These are phyloP conservation scores for Trachops cirrhosus DNA, from an alignment of 2,797 vertebrate genomes.

Conservation along the genomic window DNA sequence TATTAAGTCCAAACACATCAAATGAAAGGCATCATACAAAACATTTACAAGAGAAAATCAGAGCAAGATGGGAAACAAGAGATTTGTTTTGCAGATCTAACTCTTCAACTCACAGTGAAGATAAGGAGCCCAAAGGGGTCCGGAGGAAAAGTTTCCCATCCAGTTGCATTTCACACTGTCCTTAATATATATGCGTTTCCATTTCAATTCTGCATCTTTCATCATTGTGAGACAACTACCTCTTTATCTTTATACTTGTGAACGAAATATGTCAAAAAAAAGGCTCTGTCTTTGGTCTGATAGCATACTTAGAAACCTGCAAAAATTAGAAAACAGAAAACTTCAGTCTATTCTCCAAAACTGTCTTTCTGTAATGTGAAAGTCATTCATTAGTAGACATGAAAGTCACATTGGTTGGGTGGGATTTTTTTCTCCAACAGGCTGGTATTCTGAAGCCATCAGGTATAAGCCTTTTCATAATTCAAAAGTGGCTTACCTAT, in stretches of 20 bases:
- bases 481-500: neutral
- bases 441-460: neutral
- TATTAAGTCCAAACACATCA: neutral
- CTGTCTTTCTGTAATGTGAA: neutral
- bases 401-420: neutral
- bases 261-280: neutral
- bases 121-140: neutral
- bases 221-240: neutral
- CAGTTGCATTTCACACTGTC: neutral
- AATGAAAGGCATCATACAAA: neutral
- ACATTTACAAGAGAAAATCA: conserved; percentile 1
- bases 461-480: neutral
- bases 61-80: neutral
- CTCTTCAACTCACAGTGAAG: neutral
- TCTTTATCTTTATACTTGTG: neutral
- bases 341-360: neutral
- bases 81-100: neutral
- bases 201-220: neutral
- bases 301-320: neutral
- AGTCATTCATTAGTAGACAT: neutral
- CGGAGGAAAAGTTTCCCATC: neutral
- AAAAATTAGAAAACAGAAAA: neutral
- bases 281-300: neutral
- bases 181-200: neutral
- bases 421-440: neutral